Evolutionary conservation across 2,888 invertebrate species (phyloP).

Genomic region (Liodrosophila aerea): DNA sequence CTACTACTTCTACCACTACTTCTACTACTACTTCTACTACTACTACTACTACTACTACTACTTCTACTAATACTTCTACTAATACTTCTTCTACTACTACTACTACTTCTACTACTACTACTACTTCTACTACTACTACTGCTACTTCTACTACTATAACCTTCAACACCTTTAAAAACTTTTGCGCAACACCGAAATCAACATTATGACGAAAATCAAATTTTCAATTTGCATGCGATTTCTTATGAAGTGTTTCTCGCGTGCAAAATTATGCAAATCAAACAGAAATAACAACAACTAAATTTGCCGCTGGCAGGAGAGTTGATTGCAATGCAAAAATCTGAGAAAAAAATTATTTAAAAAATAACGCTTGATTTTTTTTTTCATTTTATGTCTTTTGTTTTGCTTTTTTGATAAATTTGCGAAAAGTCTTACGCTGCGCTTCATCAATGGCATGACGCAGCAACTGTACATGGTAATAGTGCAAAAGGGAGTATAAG

Average conservation of each 20-base stretch:
- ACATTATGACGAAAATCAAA: slow-evolving; percentile 66
- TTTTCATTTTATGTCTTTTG: no score
- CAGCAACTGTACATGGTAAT: no score
- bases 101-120: no score
- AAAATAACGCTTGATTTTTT: slow-evolving; percentile 36
- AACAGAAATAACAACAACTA: slow-evolving; percentile 24
- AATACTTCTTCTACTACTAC: no score
- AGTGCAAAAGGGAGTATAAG: not conserved
- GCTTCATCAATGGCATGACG: no score
- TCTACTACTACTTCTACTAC: no score
- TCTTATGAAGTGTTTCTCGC: slow-evolving; percentile 59
- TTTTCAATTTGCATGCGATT: slow-evolving; percentile 71
- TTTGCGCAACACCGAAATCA: slow-evolving; percentile 43
- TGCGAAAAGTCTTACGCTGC: no score
- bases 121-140: no score
- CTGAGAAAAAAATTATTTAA: slow-evolving; percentile 8
- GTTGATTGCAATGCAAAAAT: slow-evolving; percentile 19
- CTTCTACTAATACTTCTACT: no score
- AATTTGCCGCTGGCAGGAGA: slow-evolving; percentile 5
- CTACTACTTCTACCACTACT: no score
- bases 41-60: no score
- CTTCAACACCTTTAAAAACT: slow-evolving; percentile 50
- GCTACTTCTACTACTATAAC: slow-evolving; percentile 23
- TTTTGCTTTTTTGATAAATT: no score
- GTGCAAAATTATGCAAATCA: slow-evolving; percentile 70